Percentiles rank a stretch among this genome's conserved stretches.
These are phyloP conservation scores for Xestia rhomboidea DNA, from an alignment of 2,888 invertebrate genomes.

Conservation along the genomic window DNA sequence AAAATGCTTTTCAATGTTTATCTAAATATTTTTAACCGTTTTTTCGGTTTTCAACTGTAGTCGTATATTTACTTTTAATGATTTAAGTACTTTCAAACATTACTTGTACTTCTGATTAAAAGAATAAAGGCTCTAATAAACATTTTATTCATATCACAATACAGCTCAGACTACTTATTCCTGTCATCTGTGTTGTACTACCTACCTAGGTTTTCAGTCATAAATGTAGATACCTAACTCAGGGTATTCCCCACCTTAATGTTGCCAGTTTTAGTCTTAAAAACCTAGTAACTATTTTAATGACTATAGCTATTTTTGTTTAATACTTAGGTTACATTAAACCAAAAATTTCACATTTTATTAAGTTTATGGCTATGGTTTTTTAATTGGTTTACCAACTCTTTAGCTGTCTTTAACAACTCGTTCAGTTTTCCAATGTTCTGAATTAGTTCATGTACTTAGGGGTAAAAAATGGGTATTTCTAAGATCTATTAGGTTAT, in stretches of 20 bases:
- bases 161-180: background rate
- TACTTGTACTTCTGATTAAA: background rate
- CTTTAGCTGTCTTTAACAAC: background rate
- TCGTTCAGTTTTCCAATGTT: background rate
- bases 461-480: background rate
- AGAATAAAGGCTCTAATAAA: background rate
- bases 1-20: background rate
- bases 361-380: background rate
- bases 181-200: background rate
- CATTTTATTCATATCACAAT: background rate
- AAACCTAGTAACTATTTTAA: constrained; percentile 14
- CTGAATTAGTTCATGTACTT: background rate
- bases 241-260: constrained; percentile 42
- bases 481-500: background rate
- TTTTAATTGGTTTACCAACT: background rate
- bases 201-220: constrained; percentile 13
- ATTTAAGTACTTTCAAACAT: background rate
- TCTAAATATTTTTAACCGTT: background rate
- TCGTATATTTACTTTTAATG: background rate
- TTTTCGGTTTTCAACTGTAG: background rate
- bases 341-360: background rate
- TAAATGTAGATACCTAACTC: constrained; percentile 5
- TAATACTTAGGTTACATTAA: background rate
- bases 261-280: constrained; percentile 45
- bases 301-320: background rate